Evolutionary conservation across 2,113 vertebrate genomes (phyloP), one percentile per base, ranked within the genome.

Genomic region (Barbus barbus): DNA sequence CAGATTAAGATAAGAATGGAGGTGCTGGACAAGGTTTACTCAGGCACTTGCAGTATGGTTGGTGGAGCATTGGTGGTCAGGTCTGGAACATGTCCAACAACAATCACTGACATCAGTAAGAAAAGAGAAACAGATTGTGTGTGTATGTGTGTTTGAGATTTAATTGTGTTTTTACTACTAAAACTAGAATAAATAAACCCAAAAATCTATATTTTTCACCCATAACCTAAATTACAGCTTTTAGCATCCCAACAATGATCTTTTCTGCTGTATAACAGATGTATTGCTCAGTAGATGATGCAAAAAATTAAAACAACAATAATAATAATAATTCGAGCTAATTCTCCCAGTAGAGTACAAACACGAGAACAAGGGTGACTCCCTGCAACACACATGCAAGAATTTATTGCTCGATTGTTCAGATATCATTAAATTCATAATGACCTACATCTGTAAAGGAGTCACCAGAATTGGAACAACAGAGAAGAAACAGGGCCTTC

Each of bases 391-490:
- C 53, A 78, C 48, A 63, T 67, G 20, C 5, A 83, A 75, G 22
- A 82, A 60, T 48, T 60, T 72, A 77, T 65, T 71, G 46, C 56
- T 60, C 16, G 12, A 38, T 69, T 85, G 69, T 75, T 75, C 75
- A 56, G 28, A 63, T 81, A 61, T 81, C 78, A 38, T 31, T 24
- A 36, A 78, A 83, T 31, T 28, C 38, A 74, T 82, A 82, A 48
- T 82, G 83, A 63, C 78, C 82, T 82, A 73, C 74, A 83, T 78
- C 58, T 73, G 76, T 77, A 5, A 84, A 58, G 36, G 71, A 78
- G 56, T 78, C 86, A 78, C 56, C 22, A 72, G 18, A 61, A 74
- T 18, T 44, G 22, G 4, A 13, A 77, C 36, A 48, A 24, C 5
- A 26, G 80, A 76, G n/a, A 56, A 60, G 38, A 71, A 38, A 77